Evolutionary conservation across 1,140 invertebrate species (phyloP).

Genomic region (Palaemon carinicauda): DNA sequence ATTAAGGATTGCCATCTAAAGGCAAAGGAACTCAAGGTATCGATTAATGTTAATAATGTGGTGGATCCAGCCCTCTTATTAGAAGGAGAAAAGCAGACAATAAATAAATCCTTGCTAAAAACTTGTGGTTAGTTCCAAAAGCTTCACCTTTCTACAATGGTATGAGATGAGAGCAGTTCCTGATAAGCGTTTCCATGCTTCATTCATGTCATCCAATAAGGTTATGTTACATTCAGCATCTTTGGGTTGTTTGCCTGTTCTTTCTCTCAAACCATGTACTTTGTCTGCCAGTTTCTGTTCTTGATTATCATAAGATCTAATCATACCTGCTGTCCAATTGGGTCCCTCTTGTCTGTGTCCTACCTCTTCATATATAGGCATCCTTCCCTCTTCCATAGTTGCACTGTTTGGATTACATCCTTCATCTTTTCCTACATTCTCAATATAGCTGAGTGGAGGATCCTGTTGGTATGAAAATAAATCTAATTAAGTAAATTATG

Average conservation of each 20-base stretch:
- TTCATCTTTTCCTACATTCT: background rate
- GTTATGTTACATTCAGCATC: background rate
- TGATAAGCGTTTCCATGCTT: conserved; percentile 22
- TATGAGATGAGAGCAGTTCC: background rate
- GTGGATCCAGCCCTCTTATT: too few species aligned
- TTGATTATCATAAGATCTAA: background rate
- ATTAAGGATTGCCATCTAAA: too few species aligned
- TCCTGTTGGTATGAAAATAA: background rate
- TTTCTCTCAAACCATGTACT: background rate
- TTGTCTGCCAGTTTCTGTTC: background rate
- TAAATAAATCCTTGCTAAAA: too few species aligned
- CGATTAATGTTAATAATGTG: too few species aligned
- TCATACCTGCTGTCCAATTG: background rate
- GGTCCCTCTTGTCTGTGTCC: conserved; percentile 5
- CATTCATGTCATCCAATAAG: conserved; percentile 18
- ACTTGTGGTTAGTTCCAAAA: too few species aligned
- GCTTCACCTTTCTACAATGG: conserved; percentile 5
- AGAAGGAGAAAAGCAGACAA: too few species aligned
- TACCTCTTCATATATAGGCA: background rate
- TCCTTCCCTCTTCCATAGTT: background rate
- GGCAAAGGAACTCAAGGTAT: too few species aligned
- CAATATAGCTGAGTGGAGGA: background rate
- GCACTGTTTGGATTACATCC: background rate
- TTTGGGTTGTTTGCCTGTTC: background rate
- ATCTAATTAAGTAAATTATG: too few species aligned